Evolutionary conservation across 2,797 vertebrate species (phyloP).

Genomic region (Aphelocoma californica): DNA sequence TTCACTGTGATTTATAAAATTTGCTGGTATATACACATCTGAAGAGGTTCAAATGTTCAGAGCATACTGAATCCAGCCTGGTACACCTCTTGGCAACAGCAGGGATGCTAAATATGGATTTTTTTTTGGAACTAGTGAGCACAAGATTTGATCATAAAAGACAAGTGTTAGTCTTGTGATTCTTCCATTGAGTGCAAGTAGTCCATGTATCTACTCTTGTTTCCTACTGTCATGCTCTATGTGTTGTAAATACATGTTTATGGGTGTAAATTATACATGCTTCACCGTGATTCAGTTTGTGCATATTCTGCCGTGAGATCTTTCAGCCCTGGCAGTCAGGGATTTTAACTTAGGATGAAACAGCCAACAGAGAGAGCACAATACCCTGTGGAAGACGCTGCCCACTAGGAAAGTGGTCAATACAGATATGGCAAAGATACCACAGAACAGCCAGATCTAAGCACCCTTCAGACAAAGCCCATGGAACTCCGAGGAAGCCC

Average conservation of each 20-base stretch:
- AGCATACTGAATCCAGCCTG: neutral
- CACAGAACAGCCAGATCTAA: neutral
- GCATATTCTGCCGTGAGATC: neutral
- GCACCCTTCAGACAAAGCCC: neutral
- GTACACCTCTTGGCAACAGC: neutral
- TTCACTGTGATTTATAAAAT: neutral
- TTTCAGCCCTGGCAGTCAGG: neutral
- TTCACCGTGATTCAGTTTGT: neutral
- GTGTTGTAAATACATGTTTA: neutral
- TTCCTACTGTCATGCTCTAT: neutral
- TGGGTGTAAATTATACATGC: neutral
- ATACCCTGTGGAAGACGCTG: neutral
- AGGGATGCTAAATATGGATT: neutral
- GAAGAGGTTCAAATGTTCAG: neutral
- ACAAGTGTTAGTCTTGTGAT: neutral
- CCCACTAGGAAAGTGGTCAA: neutral
- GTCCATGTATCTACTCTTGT: neutral
- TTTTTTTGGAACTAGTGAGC: neutral
- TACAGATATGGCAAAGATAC: neutral
- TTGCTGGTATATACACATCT: neutral
- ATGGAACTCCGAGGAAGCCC: neutral
- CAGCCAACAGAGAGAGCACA: neutral
- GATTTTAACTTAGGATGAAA: neutral
- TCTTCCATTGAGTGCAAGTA: neutral
- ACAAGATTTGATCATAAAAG: neutral